Conservation (phyloP, 2,113 vertebrate genomes). For the Phycodurus eques region DNA sequence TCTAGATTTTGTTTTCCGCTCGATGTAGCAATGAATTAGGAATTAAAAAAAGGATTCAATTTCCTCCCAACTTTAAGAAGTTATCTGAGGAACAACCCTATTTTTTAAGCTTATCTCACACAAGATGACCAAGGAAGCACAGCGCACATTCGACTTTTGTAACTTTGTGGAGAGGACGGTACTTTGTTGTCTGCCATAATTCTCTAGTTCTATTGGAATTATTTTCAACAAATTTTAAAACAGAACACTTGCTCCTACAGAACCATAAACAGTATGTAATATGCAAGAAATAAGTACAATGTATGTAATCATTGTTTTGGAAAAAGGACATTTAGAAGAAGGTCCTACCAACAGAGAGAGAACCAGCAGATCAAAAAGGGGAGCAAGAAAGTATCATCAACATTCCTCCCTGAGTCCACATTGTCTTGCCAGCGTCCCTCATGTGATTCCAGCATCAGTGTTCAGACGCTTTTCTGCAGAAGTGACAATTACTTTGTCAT, state of each 20-base stretch:
- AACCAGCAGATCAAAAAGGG: neutral
- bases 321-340: neutral
- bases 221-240: too few relatives aligned
- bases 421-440: slow-evolving; percentile 34
- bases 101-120: neutral
- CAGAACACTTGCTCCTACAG: neutral
- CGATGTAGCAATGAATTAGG: neutral
- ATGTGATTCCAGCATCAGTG: neutral
- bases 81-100: neutral
- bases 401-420: slow-evolving; percentile 6
- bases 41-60: neutral
- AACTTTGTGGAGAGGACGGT: too few relatives aligned
- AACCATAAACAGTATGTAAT: neutral
- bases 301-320: neutral
- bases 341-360: neutral
- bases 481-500: slow-evolving; percentile 27
- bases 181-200: too few relatives aligned
- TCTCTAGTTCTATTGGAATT: too few relatives aligned
- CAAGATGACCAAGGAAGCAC: neutral
- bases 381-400: slow-evolving; percentile 9
- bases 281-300: neutral
- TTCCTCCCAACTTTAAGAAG: neutral
- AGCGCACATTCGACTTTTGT: too few relatives aligned
- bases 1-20: neutral
- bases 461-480: slow-evolving; percentile 7